Base-by-base conservation (phyloP, 2,113 vertebrate genomes). In the Cavia porcellus region DNA sequence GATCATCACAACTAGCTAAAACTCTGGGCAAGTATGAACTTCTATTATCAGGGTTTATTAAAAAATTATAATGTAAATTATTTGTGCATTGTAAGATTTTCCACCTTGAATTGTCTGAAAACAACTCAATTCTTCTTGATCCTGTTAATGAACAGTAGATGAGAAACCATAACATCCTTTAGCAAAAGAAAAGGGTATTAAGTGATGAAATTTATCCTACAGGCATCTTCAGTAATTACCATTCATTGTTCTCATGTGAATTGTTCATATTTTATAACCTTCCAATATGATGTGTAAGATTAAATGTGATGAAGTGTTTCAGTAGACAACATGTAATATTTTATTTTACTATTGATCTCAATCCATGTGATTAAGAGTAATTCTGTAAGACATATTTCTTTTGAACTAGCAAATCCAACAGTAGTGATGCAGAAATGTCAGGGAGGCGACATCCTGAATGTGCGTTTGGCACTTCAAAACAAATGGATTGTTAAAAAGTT, bases 301-400 rank as follows among this genome's bases (percentile, higher is more conserved):
- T 97, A 97, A 97, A 75, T 62, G 88, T 95, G 92, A 96, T 96
- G 52, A 95, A 97, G 87, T 88, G 59, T 93, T 96, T 97, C 94
- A 82, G 47, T 28, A 89, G 94, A 93, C 95, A 96, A 89, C 86
- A 89, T 97, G 96, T 93, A 94, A 84, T 89, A 90, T 96, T 97
- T 96, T 89, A 92, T 93, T 95, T 97, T 91, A 89, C 83, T 93
- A 92, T 96, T 97, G 94, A 97, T 98, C 97, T 96, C 95, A 92
- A 97, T 97, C 96, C 95, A 90, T 96, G 84, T 94, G 97, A 92
- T 97, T 95, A 97, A 94, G 75, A 75, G 62, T 97, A 96, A 97
- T 92, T 98, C 96, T 87, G n/a, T n/a, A 89, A 97, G 81, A 97
- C 89, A 94, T 75, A 89, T 92, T 97, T 96, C 96, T 96, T 98